These are phyloP conservation scores for Diabrotica balteata DNA, from an alignment of 2,888 invertebrate genomes.

Conservation along the genomic window DNA sequence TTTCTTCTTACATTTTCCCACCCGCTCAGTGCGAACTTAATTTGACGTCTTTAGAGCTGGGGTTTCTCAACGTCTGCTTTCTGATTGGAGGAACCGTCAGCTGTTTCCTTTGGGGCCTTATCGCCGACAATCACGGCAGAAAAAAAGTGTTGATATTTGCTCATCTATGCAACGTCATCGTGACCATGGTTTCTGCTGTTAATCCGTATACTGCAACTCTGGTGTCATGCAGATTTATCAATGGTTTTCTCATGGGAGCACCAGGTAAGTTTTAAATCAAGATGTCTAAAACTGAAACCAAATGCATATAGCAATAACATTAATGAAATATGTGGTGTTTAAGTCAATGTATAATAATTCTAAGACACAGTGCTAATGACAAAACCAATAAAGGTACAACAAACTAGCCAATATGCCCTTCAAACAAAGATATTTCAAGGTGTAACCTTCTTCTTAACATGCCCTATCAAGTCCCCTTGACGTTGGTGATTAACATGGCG, in stretches of 20 bases:
- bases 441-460: too few relatives aligned
- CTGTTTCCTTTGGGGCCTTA: slow-evolving; percentile 80
- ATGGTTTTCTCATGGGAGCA: slow-evolving; percentile 64
- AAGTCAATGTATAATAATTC: too few relatives aligned
- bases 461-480: too few relatives aligned
- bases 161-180: slow-evolving; percentile 60
- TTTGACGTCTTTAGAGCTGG: slow-evolving; percentile 71
- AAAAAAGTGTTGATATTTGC: slow-evolving; percentile 60
- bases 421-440: too few relatives aligned
- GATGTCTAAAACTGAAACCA: too few relatives aligned
- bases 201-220: slow-evolving; percentile 39
- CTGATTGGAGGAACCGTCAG: slow-evolving; percentile 76
- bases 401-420: too few relatives aligned
- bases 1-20: slow-evolving; percentile 76
- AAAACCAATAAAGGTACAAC: too few relatives aligned
- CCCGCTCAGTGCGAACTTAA: slow-evolving; percentile 75
- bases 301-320: too few relatives aligned
- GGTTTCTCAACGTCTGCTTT: slow-evolving; percentile 75
- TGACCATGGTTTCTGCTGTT: slow-evolving; percentile 55
- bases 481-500: too few relatives aligned
- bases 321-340: too few relatives aligned
- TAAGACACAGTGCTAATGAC: too few relatives aligned
- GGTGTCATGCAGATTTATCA: slow-evolving; percentile 67
- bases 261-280: slow-evolving; percentile 27
- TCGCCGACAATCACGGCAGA: slow-evolving; percentile 79